phyloP scores from a whole-genome alignment of 2,888 invertebrate species.

The Toxonevra muliebris region DNA sequence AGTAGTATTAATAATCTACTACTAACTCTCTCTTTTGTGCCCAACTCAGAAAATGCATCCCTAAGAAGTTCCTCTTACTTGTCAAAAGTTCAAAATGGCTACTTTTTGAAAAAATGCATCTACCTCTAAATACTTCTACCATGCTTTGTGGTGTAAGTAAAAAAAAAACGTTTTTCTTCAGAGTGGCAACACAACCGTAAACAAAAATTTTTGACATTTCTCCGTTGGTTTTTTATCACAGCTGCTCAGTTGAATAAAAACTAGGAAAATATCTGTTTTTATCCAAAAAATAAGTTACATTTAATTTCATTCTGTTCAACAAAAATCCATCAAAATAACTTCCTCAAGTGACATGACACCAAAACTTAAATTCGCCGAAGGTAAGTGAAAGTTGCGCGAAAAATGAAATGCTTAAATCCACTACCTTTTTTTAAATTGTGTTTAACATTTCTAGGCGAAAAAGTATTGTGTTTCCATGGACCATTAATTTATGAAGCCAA shows the following conservation, averaged over 20 bases:
- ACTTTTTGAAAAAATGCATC: too few species aligned
- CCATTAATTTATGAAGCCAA: conserved; percentile 97
- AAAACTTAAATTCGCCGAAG: conserved; percentile 79
- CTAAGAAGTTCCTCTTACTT: too few species aligned
- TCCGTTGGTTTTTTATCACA: conserved; percentile 7
- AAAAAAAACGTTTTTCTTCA: too few species aligned
- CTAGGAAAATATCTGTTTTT: conserved; percentile 8
- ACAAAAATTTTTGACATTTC: conserved; percentile 18
- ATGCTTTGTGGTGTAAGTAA: too few species aligned
- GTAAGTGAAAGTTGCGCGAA: conserved; percentile 60
- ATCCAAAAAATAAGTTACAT: conserved; percentile 12
- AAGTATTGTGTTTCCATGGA: conserved; percentile 94
- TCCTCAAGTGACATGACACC: conserved; percentile 67
- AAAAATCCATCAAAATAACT: conserved; percentile 46
- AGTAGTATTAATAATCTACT: too few species aligned
- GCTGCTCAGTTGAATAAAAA: conserved; percentile 24
- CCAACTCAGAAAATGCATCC: too few species aligned
- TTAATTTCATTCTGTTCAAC: conserved; percentile 8
- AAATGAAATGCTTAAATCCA: neutral
- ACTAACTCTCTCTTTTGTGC: too few species aligned
- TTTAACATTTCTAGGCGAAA: conserved; percentile 72
- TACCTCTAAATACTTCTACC: too few species aligned
- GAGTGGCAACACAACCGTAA: conserved; percentile 6
- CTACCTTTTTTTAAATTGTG: conserved; percentile 4
- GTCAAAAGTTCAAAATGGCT: too few species aligned